Conservation (phyloP, 2,888 invertebrate genomes). For the Mesopsocus fuscifrons region DNA sequence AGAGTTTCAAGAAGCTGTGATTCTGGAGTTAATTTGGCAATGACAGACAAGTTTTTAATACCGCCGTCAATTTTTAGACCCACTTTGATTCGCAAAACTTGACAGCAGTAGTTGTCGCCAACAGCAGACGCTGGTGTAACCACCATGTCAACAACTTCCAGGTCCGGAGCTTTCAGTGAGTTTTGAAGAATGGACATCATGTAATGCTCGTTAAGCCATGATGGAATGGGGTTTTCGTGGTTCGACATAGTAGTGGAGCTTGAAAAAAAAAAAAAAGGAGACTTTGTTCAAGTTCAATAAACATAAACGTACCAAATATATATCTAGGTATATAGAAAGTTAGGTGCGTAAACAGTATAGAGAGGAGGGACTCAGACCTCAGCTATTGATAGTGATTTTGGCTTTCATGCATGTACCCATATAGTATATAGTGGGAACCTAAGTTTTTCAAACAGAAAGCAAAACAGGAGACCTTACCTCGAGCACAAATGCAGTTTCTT, state of each 20-base stretch:
- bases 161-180: not conserved
- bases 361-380: too few relatives aligned
- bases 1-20: not conserved
- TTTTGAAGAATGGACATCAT: not conserved
- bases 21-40: not conserved
- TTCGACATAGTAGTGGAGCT: constrained; percentile 7
- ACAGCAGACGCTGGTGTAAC: not conserved
- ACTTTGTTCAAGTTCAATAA: too few relatives aligned
- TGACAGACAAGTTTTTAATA: not conserved
- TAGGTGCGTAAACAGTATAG: too few relatives aligned
- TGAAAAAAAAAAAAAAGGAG: too few relatives aligned
- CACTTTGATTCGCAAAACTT: not conserved
- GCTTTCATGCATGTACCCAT: too few relatives aligned
- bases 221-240: not conserved
- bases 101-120: constrained; percentile 1
- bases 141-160: not conserved
- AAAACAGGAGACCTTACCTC: too few relatives aligned
- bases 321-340: too few relatives aligned
- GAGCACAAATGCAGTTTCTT: too few relatives aligned
- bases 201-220: not conserved
- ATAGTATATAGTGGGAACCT: too few relatives aligned
- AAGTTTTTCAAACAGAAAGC: too few relatives aligned
- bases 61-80: not conserved
- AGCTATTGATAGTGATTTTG: too few relatives aligned
- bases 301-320: too few relatives aligned